A percentile compares a stretch with the other conserved stretches of the same genome.
Evolutionary conservation across 2,797 vertebrate genomes (phyloP).

Genomic region (Lindbergichthys nudifrons): DNA sequence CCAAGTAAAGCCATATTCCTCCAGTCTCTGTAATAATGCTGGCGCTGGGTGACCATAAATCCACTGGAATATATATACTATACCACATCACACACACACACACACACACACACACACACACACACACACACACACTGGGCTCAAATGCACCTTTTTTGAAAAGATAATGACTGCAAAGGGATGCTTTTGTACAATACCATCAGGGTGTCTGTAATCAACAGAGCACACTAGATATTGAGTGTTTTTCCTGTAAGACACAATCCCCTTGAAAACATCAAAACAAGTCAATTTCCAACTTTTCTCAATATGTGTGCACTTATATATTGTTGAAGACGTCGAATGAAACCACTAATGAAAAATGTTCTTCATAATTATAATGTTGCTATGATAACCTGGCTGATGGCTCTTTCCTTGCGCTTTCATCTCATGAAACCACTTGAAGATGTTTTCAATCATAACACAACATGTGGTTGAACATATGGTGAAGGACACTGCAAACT

Average conservation of each 20-base stretch:
- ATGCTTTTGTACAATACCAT: not conserved
- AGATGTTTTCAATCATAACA: not conserved
- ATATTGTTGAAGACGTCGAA: not conserved
- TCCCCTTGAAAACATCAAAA: no score
- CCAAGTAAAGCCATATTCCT: no score
- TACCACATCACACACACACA: no score
- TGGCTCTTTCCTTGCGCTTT: no score
- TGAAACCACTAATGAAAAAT: not conserved
- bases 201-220: conserved; percentile 1
- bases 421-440: not conserved
- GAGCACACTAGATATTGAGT: conserved; percentile 1
- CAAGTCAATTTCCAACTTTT: not conserved
- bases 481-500: not conserved
- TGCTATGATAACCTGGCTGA: not conserved
- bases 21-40: no score
- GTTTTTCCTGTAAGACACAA: not conserved
- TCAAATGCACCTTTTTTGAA: not conserved
- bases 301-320: not conserved
- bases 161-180: not conserved
- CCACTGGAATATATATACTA: no score
- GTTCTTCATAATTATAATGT: not conserved
- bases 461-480: not conserved
- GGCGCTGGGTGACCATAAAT: no score
- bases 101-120: not conserved
- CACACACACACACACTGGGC: not conserved